Conservation (phyloP, 2,113 vertebrate genomes). For the Psammodynastes pulverulentus region DNA sequence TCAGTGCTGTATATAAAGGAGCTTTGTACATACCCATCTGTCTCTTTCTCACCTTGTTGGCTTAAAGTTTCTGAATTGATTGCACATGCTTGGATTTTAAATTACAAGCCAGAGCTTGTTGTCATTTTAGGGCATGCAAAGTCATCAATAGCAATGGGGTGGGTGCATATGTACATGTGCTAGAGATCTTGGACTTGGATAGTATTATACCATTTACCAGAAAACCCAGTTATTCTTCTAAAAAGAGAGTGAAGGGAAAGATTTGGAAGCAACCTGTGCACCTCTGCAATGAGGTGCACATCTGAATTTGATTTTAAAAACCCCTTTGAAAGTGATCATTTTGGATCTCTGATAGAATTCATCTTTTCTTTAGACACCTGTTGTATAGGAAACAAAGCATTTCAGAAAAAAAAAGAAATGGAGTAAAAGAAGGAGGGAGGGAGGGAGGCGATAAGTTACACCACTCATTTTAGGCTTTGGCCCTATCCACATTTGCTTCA, state of each 20-base stretch:
- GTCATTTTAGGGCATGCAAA: neutral
- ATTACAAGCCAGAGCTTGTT: neutral
- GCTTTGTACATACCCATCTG: conserved; percentile 33
- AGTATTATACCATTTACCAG: neutral
- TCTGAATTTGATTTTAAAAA: neutral
- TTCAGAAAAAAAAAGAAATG: neutral
- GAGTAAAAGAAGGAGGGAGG: neutral
- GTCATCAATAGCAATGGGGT: neutral
- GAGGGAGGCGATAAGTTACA: neutral
- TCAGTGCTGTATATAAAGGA: conserved; percentile 40
- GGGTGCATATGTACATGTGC: neutral
- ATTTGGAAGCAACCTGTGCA: neutral
- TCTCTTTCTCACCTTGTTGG: conserved; percentile 35
- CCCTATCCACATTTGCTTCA: neutral
- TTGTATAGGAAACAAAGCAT: neutral
- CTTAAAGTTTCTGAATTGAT: neutral
- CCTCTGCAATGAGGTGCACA: neutral
- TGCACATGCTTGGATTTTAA: neutral
- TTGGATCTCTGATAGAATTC: neutral
- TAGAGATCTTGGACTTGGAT: neutral
- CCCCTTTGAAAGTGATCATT: neutral
- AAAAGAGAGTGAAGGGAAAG: neutral
- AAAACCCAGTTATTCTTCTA: neutral
- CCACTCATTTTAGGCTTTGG: neutral
- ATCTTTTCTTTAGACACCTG: neutral